Conservation (phyloP, 2,888 invertebrate genomes). For the Eupithecia subumbrata region DNA sequence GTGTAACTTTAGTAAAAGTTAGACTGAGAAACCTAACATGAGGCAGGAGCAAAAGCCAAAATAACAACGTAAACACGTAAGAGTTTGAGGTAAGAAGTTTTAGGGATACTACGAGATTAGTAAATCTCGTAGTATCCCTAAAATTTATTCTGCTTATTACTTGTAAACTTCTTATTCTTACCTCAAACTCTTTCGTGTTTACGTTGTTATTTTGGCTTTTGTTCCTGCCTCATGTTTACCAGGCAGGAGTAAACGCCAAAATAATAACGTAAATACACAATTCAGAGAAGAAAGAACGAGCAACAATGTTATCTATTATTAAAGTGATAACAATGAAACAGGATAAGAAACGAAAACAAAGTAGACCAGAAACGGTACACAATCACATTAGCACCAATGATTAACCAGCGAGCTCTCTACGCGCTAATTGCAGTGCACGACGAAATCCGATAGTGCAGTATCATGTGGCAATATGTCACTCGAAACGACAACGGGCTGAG, state of each 20-base stretch:
- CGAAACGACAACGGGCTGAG: slow-evolving; percentile 59
- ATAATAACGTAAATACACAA: background rate
- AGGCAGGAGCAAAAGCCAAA: too few species aligned
- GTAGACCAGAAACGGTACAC: slow-evolving; percentile 46
- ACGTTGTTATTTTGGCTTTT: too few species aligned
- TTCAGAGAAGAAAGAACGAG: background rate
- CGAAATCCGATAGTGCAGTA: slow-evolving; percentile 69
- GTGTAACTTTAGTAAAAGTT: too few species aligned
- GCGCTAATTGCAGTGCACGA: slow-evolving; percentile 70
- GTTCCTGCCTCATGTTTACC: background rate
- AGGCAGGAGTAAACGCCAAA: background rate
- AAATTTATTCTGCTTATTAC: too few species aligned
- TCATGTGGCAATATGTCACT: slow-evolving; percentile 73
- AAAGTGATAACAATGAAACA: slow-evolving; percentile 23
- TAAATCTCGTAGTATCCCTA: too few species aligned
- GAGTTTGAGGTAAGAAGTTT: too few species aligned
- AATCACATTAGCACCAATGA: slow-evolving; percentile 41
- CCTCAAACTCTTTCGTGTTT: too few species aligned
- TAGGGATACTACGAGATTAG: too few species aligned
- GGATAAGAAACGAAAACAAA: slow-evolving; percentile 30
- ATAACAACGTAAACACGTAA: too few species aligned
- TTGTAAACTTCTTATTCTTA: too few species aligned
- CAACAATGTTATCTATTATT: slow-evolving; percentile 11
- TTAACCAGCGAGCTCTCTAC: slow-evolving; percentile 55
- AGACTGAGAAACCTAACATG: too few species aligned